Percentiles rank a stretch among this genome's conserved stretches.
phyloP scores from a whole-genome alignment of 1,140 invertebrate species.

The Platyscapa corneri region DNA sequence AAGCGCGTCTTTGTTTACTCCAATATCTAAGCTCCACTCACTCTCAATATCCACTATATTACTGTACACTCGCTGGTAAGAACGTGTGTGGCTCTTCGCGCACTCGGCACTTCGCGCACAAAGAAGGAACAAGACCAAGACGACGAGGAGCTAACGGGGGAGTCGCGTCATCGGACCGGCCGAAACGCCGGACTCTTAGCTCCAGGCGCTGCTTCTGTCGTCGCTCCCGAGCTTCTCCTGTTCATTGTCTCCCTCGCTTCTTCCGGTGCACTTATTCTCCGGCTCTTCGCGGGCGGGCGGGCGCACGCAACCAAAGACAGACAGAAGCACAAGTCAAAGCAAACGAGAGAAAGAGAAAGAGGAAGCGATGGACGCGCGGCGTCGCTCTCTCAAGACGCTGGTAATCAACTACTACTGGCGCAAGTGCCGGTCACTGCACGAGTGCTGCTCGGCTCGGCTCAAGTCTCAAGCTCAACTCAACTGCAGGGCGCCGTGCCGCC shows the following conservation, averaged over 20 bases:
- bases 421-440: neutral
- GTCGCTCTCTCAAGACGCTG: neutral
- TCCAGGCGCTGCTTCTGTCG: slow-evolving; percentile 3
- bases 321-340: neutral
- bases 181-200: slow-evolving; percentile 36
- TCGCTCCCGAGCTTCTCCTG: slow-evolving; percentile 31
- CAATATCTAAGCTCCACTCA: neutral
- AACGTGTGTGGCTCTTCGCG: neutral
- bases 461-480: neutral
- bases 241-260: slow-evolving; percentile 33
- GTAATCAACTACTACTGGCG: neutral
- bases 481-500: slow-evolving; percentile 2
- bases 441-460: neutral
- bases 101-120: neutral
- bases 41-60: neutral
- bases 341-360: neutral
- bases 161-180: slow-evolving; percentile 53
- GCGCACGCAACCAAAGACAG: no score
- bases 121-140: neutral
- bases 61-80: neutral
- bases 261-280: neutral
- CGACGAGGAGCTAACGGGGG: neutral
- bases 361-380: neutral
- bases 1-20: slow-evolving; percentile 11
- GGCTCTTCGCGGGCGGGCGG: neutral